Evolutionary conservation across 2,113 vertebrate species (phyloP).

Genomic region (Sapajus apella): DNA sequence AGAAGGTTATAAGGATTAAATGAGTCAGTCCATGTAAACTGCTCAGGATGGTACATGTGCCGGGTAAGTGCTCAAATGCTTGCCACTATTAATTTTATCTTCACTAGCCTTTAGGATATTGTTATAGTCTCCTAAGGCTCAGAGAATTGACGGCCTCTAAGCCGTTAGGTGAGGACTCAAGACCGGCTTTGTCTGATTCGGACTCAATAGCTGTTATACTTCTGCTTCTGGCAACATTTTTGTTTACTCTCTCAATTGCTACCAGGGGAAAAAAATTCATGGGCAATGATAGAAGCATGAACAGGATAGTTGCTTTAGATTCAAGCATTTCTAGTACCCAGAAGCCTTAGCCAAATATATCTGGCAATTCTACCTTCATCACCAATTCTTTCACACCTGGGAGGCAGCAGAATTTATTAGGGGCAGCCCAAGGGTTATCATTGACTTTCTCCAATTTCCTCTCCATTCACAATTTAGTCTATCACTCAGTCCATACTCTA

Average conservation of each 20-base stretch:
- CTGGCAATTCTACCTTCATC: background rate
- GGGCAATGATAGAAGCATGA: background rate
- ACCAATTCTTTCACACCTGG: background rate
- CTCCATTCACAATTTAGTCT: background rate
- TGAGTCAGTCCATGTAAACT: background rate
- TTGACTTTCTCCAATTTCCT: background rate
- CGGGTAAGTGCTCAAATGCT: background rate
- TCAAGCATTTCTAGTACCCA: background rate
- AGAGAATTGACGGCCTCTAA: background rate
- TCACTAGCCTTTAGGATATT: background rate
- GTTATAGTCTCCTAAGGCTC: background rate
- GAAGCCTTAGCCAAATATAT: background rate
- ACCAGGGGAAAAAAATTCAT: background rate
- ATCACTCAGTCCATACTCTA: background rate
- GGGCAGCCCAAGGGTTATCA: background rate
- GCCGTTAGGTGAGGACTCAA: background rate
- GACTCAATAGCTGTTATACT: background rate
- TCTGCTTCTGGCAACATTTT: background rate
- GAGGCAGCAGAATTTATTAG: background rate
- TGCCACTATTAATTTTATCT: background rate
- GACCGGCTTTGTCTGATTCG: background rate
- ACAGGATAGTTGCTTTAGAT: background rate
- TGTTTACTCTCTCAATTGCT: too few relatives aligned
- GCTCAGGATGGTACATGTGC: background rate
- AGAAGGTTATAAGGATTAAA: background rate